Conservation (phyloP, 2,797 vertebrate genomes). For the Sorex maritimensis region DNA sequence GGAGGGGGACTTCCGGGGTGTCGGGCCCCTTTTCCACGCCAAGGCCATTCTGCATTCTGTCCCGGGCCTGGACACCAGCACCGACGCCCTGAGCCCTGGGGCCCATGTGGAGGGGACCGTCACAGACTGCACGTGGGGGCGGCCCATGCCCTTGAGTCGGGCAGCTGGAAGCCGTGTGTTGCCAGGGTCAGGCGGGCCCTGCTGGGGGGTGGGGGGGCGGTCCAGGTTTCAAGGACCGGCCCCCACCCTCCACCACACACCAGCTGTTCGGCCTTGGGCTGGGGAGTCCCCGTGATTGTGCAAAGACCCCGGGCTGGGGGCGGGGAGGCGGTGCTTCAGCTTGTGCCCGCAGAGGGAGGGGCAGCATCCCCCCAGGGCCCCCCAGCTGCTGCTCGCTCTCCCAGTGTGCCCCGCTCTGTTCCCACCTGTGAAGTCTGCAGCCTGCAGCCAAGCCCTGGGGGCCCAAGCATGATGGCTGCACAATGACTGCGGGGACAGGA, state of each 20-base stretch:
- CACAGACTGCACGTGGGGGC: background rate
- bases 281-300: background rate
- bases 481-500: background rate
- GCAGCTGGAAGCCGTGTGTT: background rate
- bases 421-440: background rate
- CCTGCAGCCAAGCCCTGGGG: no score
- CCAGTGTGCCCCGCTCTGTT: background rate
- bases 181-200: background rate
- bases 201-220: no score
- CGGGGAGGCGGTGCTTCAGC: background rate
- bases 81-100: no score
- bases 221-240: background rate
- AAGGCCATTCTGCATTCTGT: constrained; percentile 57
- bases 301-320: background rate
- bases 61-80: background rate
- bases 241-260: background rate
- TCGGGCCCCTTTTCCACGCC: background rate
- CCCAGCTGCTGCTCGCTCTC: accelerated
- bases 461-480: no score
- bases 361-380: background rate
- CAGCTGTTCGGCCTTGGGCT: constrained; percentile 60
- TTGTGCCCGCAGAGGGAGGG: background rate
- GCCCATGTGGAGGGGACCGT: background rate
- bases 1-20: background rate
- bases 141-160: background rate